Base-by-base conservation (phyloP, 2,888 invertebrate species). In the Drosophila affinis region DNA sequence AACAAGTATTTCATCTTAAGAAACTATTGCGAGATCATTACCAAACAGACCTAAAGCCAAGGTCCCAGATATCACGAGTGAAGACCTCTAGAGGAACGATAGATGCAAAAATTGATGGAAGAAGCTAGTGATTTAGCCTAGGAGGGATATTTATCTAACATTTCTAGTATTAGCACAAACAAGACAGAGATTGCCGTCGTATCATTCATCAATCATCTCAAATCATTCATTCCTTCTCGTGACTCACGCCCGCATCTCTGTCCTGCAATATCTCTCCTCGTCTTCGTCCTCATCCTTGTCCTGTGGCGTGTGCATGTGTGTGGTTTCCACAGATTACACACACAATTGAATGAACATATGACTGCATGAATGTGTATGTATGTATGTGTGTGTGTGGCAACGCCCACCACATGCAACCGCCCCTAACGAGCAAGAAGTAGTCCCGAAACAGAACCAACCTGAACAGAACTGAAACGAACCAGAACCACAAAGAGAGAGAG, bases 361-460 rank as follows among this genome's bases (percentile, higher is more conserved):
- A 7, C n/a, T 39, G 14, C 14, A 14, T 34, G 12, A 14, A 12
- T 39, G 39, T 71, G 45, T 4, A 0, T 24, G 24, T 24, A 5
- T 24, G 48, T 59, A 48, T 17, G 24, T 49, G 55, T 18, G 53
- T 48, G 58, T 54, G 27, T 27, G 65, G 87, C 73, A 73, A 75
- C 85, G 85, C 85, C 88, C 87, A 87, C 85, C 78, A 74, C 77
- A 78, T 81, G 78, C 87, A 73, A 78, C 69, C 73, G 85, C 87
- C 85, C 79, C 82, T 85, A 87, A 85, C 87, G 79, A 87, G 87
- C 79, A 59, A 59, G 53, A 62, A 29, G 7, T 32, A 10, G 51
- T 29, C 29, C 29, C 29, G 29, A 29, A 3, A 59, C 27, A 59
- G 59, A 17, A 49, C 51, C 49, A 51, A 32, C 29, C 62, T 32